Base-by-base conservation (phyloP, 2,113 vertebrate genomes). In the Engraulis encrasicolus region DNA sequence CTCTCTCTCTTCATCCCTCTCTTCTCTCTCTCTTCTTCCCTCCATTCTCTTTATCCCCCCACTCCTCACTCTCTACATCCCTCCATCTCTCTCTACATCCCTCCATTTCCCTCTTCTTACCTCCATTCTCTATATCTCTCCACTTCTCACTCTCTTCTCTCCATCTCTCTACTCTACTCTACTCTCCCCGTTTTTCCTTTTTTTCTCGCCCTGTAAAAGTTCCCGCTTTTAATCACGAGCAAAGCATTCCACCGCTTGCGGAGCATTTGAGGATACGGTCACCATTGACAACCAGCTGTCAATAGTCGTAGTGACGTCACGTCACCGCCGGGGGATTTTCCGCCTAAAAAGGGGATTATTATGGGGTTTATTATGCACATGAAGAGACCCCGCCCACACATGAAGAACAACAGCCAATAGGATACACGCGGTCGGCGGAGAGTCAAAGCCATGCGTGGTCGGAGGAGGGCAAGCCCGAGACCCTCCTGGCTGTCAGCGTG, bases 261-360 rank as follows among this genome's bases (percentile, higher is more conserved):
- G 91, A 91, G 91, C 91, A 91, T 92, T 88, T 91, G 91, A 93
- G 92, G 92, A 92, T 92, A 92, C 82, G 92, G 92, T 94, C 92
- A 92, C 92, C 92, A 91, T 48, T 93, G 93, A 93, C 93, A 91
- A 94, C 92, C 88, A 85, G 90, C 89, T 93, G 92, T 93, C 93
- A 80, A 86, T 88, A 81, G 88, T 90, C 88, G 87, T 83, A 84
- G 90, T n/a, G 88, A 86, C n/a, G n/a, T n/a, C n/a, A 91, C 86
- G 88, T 93, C 91, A 90, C 79, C 85, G 78, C 87, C 78, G 89
- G 88, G 91, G 90, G 92, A 88, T 89, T 88, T 91, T 92, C 88
- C 86, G 88, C 83, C 84, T 58, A 45, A 85, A 31, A 88, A 49
- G 40, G 49, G 61, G 80, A 78, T 79, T n/a, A n/a, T 52, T 50